Conservation (phyloP, 2,113 vertebrate genomes). For the Brachirus orientalis region DNA sequence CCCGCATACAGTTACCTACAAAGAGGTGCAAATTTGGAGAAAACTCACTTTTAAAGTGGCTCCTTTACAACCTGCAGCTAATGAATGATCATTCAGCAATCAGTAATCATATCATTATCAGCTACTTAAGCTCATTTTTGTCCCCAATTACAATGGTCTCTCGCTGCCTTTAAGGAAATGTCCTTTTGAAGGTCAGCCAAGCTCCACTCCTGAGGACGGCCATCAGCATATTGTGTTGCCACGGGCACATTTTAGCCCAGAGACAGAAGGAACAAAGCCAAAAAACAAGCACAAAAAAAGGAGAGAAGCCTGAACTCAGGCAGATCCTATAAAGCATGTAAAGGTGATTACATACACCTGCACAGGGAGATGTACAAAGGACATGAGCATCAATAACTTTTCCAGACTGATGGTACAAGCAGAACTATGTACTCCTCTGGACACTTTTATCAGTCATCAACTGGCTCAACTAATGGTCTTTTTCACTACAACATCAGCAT, state of each 20-base stretch:
- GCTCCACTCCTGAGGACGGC: constrained; percentile 40
- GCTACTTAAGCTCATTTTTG: constrained; percentile 55
- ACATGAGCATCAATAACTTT: background rate
- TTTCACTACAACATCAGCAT: too few relatives aligned
- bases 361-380: background rate
- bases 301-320: background rate
- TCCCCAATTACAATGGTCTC: constrained; percentile 45
- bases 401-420: too few relatives aligned
- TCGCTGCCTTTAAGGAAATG: constrained; percentile 56
- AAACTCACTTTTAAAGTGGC: background rate
- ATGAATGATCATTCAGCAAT: constrained; percentile 38
- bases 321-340: background rate
- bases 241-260: constrained; percentile 41
- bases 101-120: constrained; percentile 51
- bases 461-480: too few relatives aligned
- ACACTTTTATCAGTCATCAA: too few relatives aligned
- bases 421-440: too few relatives aligned
- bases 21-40: constrained; percentile 19
- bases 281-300: constrained; percentile 45
- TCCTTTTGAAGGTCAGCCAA: constrained; percentile 71
- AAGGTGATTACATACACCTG: background rate
- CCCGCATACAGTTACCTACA: too few relatives aligned
- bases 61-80: constrained; percentile 3
- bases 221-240: constrained; percentile 56
- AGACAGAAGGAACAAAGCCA: constrained; percentile 15